phyloP scores from a whole-genome alignment of 2,888 invertebrate species.

The Neoaliturus tenellus region DNA sequence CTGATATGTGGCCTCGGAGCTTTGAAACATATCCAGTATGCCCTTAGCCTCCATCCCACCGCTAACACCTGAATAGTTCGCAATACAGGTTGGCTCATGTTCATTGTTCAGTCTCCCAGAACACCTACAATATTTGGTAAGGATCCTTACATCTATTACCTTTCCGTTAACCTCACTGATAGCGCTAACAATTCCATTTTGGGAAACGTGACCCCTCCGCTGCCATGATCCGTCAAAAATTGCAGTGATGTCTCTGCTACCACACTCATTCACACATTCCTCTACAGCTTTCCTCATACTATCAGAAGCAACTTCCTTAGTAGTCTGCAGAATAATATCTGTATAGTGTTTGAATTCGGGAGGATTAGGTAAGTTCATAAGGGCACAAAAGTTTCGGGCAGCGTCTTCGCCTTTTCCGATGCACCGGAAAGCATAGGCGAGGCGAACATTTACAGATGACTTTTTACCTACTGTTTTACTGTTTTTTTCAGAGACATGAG shows the following conservation, averaged over 20 bases:
- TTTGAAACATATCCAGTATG: background rate
- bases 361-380: conserved; percentile 1
- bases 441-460: conserved; percentile 28
- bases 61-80: background rate
- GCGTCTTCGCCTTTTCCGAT: conserved; percentile 6
- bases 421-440: background rate
- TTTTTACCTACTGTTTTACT: too few species aligned
- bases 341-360: background rate
- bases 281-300: background rate
- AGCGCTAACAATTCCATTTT: background rate
- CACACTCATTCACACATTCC: background rate
- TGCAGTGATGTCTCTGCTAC: background rate
- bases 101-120: background rate
- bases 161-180: background rate
- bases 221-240: background rate
- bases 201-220: background rate
- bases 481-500: too few species aligned
- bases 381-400: background rate
- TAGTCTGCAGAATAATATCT: background rate
- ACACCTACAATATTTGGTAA: background rate
- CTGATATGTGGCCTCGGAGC: background rate
- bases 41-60: background rate
- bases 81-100: background rate
- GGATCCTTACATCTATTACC: background rate
- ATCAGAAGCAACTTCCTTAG: background rate